A percentile compares a stretch with the other conserved stretches of the same genome.
These are phyloP conservation scores for Coracopsis vasa DNA, from an alignment of 2,113 vertebrate genomes.

Conservation along the genomic window DNA sequence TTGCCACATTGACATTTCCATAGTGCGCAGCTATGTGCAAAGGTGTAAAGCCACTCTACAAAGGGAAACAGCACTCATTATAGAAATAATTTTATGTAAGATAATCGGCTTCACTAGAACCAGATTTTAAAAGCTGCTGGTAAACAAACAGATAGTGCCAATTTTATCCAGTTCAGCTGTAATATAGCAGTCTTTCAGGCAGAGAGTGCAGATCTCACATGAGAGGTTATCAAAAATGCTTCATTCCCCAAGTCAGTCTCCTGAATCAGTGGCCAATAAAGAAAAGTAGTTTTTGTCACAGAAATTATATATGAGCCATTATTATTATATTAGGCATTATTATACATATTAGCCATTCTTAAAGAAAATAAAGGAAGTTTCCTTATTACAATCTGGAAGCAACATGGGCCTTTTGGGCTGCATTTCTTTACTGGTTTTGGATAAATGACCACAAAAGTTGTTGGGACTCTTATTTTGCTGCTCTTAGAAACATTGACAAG, in stretches of 20 bases:
- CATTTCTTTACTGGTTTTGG: background rate
- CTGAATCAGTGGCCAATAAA: background rate
- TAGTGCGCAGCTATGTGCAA: constrained; percentile 96
- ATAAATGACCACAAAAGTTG: background rate
- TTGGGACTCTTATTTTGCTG: background rate
- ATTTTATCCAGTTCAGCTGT: background rate
- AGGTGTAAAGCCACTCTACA: constrained; percentile 94
- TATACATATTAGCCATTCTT: background rate
- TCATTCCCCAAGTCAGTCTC: background rate
- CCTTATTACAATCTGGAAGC: background rate
- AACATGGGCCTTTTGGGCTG: constrained; percentile 8
- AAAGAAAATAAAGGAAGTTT: background rate
- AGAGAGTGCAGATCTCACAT: background rate
- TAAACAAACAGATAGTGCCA: accelerated
- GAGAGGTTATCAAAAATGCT: background rate
- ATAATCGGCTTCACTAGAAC: background rate
- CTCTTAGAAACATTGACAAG: background rate
- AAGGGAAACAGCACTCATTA: constrained; percentile 31
- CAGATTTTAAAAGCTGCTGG: background rate
- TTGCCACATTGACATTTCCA: constrained; percentile 95
- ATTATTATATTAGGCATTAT: background rate
- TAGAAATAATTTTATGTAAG: accelerated
- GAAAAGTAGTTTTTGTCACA: background rate
- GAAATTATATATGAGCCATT: background rate
- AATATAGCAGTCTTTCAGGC: background rate